A percentile compares a stretch with the other conserved stretches of the same genome.
Conservation (phyloP, 2,888 invertebrate species). For the Aspidiotus destructor region DNA sequence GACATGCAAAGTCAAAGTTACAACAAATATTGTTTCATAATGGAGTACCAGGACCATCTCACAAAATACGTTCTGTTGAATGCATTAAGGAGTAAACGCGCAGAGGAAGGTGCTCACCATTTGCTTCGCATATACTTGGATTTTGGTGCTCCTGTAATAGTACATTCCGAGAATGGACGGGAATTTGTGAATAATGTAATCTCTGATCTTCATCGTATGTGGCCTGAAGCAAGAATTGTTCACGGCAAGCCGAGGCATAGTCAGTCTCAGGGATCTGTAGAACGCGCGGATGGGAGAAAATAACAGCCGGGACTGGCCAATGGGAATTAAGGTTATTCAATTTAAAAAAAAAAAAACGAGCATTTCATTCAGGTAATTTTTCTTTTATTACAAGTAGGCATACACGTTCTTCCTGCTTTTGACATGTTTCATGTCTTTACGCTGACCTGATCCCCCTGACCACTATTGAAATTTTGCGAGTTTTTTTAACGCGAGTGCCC, state of each 20-base stretch:
- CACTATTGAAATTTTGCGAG: too few species aligned
- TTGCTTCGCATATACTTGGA: conserved; percentile 33
- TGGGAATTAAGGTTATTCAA: neutral
- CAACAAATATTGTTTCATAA: conserved; percentile 34
- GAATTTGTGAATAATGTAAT: conserved; percentile 20
- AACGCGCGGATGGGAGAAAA: conserved; percentile 18
- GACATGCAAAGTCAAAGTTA: conserved; percentile 37
- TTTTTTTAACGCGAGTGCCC: too few species aligned
- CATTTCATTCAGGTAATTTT: conserved; percentile 7
- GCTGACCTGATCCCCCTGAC: too few species aligned
- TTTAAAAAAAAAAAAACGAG: conserved; percentile 5
- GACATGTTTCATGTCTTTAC: too few species aligned
- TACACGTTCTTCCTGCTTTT: too few species aligned
- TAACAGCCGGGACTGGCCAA: neutral
- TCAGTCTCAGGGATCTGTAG: conserved; percentile 25
- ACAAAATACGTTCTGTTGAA: conserved; percentile 39
- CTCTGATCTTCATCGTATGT: conserved; percentile 7
- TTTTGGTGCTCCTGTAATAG: conserved; percentile 36
- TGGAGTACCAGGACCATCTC: too few species aligned
- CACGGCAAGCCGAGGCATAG: conserved; percentile 21
- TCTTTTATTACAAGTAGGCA: too few species aligned
- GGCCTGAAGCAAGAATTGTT: conserved; percentile 23
- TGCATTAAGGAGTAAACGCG: conserved; percentile 39
- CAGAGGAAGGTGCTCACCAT: conserved; percentile 39
- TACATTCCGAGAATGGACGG: conserved; percentile 36